Base-by-base conservation (phyloP, 2,888 invertebrate genomes). In the Caradrina clavipalpis region DNA sequence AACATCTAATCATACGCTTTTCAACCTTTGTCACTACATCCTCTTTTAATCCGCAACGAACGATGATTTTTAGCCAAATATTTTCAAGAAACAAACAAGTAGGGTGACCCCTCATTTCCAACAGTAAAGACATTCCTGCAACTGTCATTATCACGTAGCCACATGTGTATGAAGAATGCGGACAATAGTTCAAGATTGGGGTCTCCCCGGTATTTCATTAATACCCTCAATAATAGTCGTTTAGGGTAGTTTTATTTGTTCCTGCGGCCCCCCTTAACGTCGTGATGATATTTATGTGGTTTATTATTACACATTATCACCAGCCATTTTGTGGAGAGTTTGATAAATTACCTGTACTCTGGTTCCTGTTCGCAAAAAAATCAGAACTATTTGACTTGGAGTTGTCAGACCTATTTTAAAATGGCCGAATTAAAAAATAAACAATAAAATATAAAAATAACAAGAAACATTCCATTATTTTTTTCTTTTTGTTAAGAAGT, bases 151-250 rank as follows among this genome's bases (percentile, higher is more conserved):
- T 69, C 42, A 22, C 56, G 35, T 64, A 71, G 35, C 64, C 58
- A 65, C 49, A 69, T 61, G 59, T 64, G 58, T 50, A 22, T 67
- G 69, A 83, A 69, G 76, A 79, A 86, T 80, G 71, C 47, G 69
- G 54, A 77, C 62, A 74, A 81, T 73, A 73, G 73, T 70, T 68
- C 62, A 73, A 69, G 63, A 76, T 78, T 77, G 69, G 73, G 78
- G 78, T 78, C 67, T 31, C 73, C 53, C 11, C 56, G 81, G 76
- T 77, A 85, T 85, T 86, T 86, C 77, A 85, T 84, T 83, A 86
- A 83, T 83, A 59, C 31, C 68, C 61, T 47, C 57, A 57, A 76
- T 80, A 78, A 81, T 76, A 54, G 71, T 55, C 55, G 42, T 69
- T 72, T 63, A 60, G 73, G 75, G 61, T 63, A 63, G 47, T 73